These are phyloP conservation scores for Camponotus vicinus DNA, from an alignment of 1,140 invertebrate genomes.

Conservation along the genomic window DNA sequence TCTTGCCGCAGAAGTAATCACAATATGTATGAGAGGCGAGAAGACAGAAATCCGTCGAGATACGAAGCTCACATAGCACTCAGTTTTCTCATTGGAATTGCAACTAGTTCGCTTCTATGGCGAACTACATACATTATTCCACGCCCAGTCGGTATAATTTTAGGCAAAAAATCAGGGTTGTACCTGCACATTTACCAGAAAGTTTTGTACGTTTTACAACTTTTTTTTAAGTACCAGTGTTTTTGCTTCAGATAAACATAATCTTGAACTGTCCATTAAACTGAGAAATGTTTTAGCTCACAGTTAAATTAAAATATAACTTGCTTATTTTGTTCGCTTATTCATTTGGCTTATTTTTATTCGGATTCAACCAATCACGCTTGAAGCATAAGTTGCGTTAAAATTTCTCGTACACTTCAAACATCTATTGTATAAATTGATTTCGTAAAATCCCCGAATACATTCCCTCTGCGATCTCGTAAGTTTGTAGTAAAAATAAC, in stretches of 20 bases:
- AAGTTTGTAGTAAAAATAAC: conserved; percentile 51
- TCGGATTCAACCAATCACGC: background rate
- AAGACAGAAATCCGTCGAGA: conserved; percentile 79
- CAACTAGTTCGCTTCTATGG: conserved; percentile 79
- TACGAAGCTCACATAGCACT: conserved; percentile 78
- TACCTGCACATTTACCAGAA: background rate
- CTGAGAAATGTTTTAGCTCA: background rate
- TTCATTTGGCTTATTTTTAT: background rate
- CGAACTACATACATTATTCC: conserved; percentile 78
- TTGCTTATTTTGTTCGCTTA: background rate
- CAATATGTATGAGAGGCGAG: conserved; percentile 84
- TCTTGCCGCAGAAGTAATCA: conserved; percentile 82
- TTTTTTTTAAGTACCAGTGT: background rate
- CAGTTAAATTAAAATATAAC: background rate
- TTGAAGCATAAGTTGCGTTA: background rate
- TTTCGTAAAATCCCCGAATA: background rate
- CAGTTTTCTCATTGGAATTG: conserved; percentile 84
- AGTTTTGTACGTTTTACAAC: background rate
- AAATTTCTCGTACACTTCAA: conserved; percentile 19
- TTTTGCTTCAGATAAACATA: background rate
- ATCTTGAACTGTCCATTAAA: background rate
- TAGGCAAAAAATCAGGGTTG: conserved; percentile 70
- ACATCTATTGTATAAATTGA: background rate
- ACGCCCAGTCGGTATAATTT: conserved; percentile 70
- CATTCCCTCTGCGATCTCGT: background rate